Percentiles rank a stretch among this genome's conserved stretches.
phyloP scores from a whole-genome alignment of 2,888 invertebrate species.

The Latrodectus hesperus region DNA sequence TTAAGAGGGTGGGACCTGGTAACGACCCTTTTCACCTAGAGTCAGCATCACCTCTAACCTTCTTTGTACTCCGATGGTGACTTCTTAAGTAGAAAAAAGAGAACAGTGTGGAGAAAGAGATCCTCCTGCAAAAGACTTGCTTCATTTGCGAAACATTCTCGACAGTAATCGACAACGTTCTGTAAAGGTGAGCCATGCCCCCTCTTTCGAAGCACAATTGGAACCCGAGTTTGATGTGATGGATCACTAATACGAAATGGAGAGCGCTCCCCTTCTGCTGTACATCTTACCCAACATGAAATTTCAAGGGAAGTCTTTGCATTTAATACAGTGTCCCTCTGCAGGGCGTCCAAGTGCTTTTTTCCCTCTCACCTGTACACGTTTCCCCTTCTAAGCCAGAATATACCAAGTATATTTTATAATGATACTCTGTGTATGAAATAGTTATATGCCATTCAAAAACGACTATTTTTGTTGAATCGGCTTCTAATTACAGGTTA shows the following conservation, averaged over 20 bases:
- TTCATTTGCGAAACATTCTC: constrained; percentile 49
- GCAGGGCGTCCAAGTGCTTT: constrained; percentile 49
- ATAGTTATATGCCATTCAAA: too few relatives aligned
- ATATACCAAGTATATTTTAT: too few relatives aligned
- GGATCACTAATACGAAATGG: constrained; percentile 47
- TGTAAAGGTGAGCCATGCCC: constrained; percentile 46
- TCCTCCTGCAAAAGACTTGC: constrained; percentile 24
- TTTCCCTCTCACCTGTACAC: constrained; percentile 10
- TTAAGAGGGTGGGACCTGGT: neutral
- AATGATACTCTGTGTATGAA: too few relatives aligned
- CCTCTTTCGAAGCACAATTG: constrained; percentile 54
- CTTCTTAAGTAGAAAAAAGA: constrained; percentile 4
- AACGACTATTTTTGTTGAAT: too few relatives aligned
- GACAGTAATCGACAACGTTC: constrained; percentile 58
- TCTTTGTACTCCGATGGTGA: constrained; percentile 18
- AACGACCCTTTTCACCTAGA: constrained; percentile 3
- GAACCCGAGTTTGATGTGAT: constrained; percentile 29
- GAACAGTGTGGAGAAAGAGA: constrained; percentile 4
- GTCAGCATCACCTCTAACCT: constrained; percentile 26
- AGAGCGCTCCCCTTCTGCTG: constrained; percentile 34
- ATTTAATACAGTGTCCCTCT: constrained; percentile 61
- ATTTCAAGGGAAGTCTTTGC: constrained; percentile 49
- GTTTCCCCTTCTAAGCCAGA: neutral
- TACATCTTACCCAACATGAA: constrained; percentile 40
- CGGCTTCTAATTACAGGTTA: too few relatives aligned